phyloP scores from a whole-genome alignment of 2,888 invertebrate genomes.

The Salpingus planirostris region DNA sequence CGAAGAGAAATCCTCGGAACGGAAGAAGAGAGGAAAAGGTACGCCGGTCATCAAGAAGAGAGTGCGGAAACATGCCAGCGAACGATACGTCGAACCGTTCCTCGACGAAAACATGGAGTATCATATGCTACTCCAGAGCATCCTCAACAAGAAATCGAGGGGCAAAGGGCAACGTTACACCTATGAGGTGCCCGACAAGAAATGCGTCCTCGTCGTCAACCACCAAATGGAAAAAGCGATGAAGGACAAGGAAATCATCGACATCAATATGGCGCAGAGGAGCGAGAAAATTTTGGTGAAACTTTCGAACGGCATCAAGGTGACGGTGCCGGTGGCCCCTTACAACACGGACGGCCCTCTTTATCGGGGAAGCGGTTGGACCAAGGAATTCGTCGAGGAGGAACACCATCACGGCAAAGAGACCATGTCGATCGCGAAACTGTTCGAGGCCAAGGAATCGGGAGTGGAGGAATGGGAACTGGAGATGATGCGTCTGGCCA shows the following conservation, averaged over 20 bases:
- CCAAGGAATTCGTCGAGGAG: slow-evolving; percentile 45
- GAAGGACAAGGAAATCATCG: slow-evolving; percentile 64
- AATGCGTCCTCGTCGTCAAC: slow-evolving; percentile 62
- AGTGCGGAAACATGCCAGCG: slow-evolving; percentile 27
- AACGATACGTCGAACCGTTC: slow-evolving; percentile 34
- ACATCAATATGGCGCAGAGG: slow-evolving; percentile 66
- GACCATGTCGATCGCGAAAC: slow-evolving; percentile 51
- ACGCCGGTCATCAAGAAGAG: slow-evolving; percentile 36
- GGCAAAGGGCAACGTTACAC: slow-evolving; percentile 51
- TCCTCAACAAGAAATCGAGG: slow-evolving; percentile 51
- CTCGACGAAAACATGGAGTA: slow-evolving; percentile 36
- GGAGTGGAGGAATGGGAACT: slow-evolving; percentile 38
- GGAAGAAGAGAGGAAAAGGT: slow-evolving; percentile 33
- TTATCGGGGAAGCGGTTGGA: slow-evolving; percentile 38
- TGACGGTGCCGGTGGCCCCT: slow-evolving; percentile 52
- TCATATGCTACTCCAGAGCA: slow-evolving; percentile 24
- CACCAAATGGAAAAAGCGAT: slow-evolving; percentile 66
- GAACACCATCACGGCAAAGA: slow-evolving; percentile 39
- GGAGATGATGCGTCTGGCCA: slow-evolving; percentile 37
- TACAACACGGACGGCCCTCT: slow-evolving; percentile 30
- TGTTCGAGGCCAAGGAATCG: slow-evolving; percentile 44
- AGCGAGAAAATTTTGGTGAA: slow-evolving; percentile 63
- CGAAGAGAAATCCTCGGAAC: slow-evolving; percentile 31
- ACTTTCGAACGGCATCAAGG: slow-evolving; percentile 58
- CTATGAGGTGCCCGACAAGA: slow-evolving; percentile 62